Evolutionary conservation across 2,888 invertebrate genomes (phyloP), one percentile per base, ranked within the genome.

Genomic region (Caenorhabditis wallacei): DNA sequence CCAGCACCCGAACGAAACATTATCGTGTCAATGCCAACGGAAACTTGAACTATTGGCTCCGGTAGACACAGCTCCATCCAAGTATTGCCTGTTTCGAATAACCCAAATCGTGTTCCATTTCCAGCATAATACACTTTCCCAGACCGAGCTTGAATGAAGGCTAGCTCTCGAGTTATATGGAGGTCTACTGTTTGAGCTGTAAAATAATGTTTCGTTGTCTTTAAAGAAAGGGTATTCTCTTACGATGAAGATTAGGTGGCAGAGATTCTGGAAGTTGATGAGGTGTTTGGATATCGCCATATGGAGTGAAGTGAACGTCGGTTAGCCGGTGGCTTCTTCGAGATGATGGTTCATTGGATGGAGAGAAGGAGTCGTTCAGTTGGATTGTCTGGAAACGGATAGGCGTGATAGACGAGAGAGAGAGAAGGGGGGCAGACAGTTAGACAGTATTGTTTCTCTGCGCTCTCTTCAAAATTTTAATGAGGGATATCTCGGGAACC

Each of bases 131-230:
- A 95, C 0, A 96, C 96, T 0, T 95, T 95, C 0, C 98, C 98
- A 92, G 96, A 96, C 90, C 97, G 96, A 48, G 96, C 94, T n/a
- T 98, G 94, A 37, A 98, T 93, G 68, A 98, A 94, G 0, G 96
- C 96, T 92, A 98, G 97, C 92, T 98, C 98, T 91, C 97, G 97
- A 0, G 98, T 97, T 1, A 96, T 94, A 0, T 96, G 95, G 84
- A 96, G 94, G 93, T 97, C 95, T 0, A 94, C 93, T 79, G 95
- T 83, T 76, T 86, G 87, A 53, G 80, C 89, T 89, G 75, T n/a
- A n/a, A 43, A 84, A 78, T 16, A n/a, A n/a, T n/a, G n/a, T n/a
- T n/a, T n/a, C n/a, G n/a, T 16, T 10, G 4, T 40, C 11, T 16
- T 40, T 16, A 40, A 16, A 8, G 16, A 40, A 40, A 40, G 40